phyloP scores from a whole-genome alignment of 2,797 vertebrate genomes.

The Microctenopoma steveboyesi region DNA sequence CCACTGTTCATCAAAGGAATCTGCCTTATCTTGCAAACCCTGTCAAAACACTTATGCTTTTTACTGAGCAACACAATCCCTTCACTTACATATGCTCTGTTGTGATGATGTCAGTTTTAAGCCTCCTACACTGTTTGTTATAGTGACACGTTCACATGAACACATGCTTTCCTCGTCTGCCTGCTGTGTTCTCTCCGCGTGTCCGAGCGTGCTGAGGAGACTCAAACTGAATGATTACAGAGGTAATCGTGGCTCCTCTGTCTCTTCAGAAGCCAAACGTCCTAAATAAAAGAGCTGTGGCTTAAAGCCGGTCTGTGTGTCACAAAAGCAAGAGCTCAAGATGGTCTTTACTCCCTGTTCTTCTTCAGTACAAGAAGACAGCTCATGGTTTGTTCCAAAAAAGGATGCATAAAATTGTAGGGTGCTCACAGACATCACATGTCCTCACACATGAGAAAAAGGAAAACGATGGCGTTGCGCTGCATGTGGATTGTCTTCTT shows the following conservation, averaged over 20 bases:
- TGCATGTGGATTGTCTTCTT: neutral
- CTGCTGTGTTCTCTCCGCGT: slow-evolving; percentile 27
- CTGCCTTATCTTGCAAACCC: slow-evolving; percentile 62
- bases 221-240: slow-evolving; percentile 30
- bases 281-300: slow-evolving; percentile 22
- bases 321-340: slow-evolving; percentile 4
- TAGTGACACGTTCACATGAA: slow-evolving; percentile 18
- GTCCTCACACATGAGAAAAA: neutral
- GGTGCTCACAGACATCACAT: slow-evolving; percentile 24
- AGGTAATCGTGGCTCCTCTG: slow-evolving; percentile 33
- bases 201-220: neutral
- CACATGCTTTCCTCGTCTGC: slow-evolving; percentile 3
- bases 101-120: slow-evolving; percentile 22
- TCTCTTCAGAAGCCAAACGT: slow-evolving; percentile 41
- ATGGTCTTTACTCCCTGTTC: neutral
- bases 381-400: slow-evolving; percentile 20
- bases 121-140: slow-evolving; percentile 22
- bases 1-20: slow-evolving; percentile 58
- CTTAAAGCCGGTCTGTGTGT: slow-evolving; percentile 12
- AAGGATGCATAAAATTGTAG: slow-evolving; percentile 1
- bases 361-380: neutral
- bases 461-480: neutral
- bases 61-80: slow-evolving; percentile 29
- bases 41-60: slow-evolving; percentile 22
- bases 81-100: slow-evolving; percentile 10